Evolutionary conservation across 2,888 invertebrate species (phyloP).

Genomic region (Cryptophagus acutangulus): DNA sequence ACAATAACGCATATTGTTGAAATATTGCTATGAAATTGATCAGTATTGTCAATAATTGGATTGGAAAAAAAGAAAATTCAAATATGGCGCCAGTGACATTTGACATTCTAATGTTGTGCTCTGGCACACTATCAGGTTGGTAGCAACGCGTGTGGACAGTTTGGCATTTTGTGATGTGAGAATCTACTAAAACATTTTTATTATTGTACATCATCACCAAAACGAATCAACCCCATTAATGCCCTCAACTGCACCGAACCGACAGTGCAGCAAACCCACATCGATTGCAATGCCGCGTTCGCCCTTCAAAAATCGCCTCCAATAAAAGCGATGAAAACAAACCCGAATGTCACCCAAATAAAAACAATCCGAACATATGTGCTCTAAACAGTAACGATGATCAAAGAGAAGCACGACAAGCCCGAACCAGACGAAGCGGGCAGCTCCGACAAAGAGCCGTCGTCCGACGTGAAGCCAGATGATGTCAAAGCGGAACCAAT

Average conservation of each 20-base stretch:
- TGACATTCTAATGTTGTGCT: conserved; percentile 28
- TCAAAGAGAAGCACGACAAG: conserved; percentile 50
- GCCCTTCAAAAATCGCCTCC: no score
- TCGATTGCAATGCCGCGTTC: no score
- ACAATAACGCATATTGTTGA: no score
- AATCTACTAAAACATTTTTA: conserved; percentile 48
- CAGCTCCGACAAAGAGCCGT: conserved; percentile 45
- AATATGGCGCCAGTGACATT: conserved; percentile 24
- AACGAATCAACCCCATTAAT: no score
- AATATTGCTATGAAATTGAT: no score
- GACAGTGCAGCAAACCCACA: no score
- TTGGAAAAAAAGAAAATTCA: background rate
- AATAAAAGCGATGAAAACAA: conserved; percentile 50
- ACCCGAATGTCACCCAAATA: conserved; percentile 50
- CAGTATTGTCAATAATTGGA: no score
- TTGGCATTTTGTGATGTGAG: conserved; percentile 51
- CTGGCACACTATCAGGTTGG: conserved; percentile 39
- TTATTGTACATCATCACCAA: conserved; percentile 46
- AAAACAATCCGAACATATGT: conserved; percentile 51
- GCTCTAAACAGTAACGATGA: conserved; percentile 49
- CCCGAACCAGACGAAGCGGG: no score
- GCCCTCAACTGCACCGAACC: no score
- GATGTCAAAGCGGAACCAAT: conserved; percentile 45
- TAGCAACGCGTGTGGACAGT: conserved; percentile 50
- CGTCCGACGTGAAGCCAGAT: conserved; percentile 44